These are phyloP conservation scores for Peromyscus maniculatus DNA, from an alignment of 2,113 vertebrate species.

Conservation along the genomic window DNA sequence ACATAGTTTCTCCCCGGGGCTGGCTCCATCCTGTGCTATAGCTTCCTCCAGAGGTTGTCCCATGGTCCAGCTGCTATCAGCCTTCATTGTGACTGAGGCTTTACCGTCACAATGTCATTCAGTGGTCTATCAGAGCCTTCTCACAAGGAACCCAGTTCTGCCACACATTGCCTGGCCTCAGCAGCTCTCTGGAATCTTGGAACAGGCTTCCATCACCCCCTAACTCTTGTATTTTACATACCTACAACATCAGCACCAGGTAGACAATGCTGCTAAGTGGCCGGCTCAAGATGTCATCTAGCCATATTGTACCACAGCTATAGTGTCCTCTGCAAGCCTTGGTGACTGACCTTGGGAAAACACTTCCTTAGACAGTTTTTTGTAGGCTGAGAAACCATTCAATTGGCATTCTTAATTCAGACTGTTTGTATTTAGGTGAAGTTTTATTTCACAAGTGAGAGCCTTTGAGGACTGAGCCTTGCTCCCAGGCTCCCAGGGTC, in stretches of 20 bases:
- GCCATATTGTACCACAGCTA: not conserved
- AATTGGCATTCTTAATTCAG: not conserved
- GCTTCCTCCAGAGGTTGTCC: not conserved
- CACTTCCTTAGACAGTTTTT: not conserved
- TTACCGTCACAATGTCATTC: not conserved
- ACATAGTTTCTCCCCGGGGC: not conserved
- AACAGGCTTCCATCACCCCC: not conserved
- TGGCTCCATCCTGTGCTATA: not conserved
- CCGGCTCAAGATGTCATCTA: not conserved
- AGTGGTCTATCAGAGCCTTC: not conserved
- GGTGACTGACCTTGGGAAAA: not conserved
- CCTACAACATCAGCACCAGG: not conserved
- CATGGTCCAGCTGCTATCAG: not conserved
- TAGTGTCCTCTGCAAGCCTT: not conserved
- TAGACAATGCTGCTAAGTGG: not conserved
- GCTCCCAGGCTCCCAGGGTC: rapidly evolving
- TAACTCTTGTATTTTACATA: not conserved
- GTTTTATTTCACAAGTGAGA: not conserved
- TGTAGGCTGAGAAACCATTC: not conserved
- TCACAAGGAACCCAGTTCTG: not conserved
- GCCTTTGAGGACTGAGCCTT: not conserved
- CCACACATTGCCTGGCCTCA: not conserved
- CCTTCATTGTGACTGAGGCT: not conserved
- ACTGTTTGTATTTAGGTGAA: not conserved
- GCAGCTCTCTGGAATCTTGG: not conserved